These are phyloP conservation scores for Verasper variegatus DNA, from an alignment of 2,113 vertebrate genomes.

Conservation along the genomic window DNA sequence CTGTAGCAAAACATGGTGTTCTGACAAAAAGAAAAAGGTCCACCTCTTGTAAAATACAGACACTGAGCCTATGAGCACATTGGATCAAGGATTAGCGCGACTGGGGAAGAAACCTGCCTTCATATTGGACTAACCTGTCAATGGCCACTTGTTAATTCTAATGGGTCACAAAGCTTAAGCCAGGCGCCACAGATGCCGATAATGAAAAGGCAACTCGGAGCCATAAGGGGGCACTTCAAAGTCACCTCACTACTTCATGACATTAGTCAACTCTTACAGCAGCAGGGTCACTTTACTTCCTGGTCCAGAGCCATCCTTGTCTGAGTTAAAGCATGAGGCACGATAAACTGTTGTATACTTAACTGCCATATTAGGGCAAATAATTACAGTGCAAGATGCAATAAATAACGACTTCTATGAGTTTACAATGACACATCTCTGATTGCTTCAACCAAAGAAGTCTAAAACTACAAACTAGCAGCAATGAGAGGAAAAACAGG, in stretches of 20 bases:
- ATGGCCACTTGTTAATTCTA: conserved; percentile 79
- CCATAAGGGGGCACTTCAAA: conserved; percentile 77
- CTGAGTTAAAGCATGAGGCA: conserved; percentile 30
- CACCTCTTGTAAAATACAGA: background rate
- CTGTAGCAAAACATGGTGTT: background rate
- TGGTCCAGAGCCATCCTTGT: background rate
- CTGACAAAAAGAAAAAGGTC: background rate
- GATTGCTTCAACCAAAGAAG: no score
- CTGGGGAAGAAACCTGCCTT: conserved; percentile 49
- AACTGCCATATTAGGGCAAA: background rate
- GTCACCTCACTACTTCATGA: conserved; percentile 66
- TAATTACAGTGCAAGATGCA: conserved; percentile 12
- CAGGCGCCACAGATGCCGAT: conserved; percentile 75
- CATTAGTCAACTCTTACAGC: conserved; percentile 57
- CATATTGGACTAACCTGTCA: conserved; percentile 68
- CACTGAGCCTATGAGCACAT: conserved; percentile 47
- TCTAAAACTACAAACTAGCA: background rate
- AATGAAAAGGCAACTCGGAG: conserved; percentile 78
- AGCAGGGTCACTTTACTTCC: conserved; percentile 34
- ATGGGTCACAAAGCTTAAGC: conserved; percentile 78
- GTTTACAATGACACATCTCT: no score
- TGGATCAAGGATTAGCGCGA: conserved; percentile 28
- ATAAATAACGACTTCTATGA: conserved; percentile 28
- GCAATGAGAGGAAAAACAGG: background rate
- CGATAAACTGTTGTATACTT: background rate